phyloP scores from a whole-genome alignment of 2,797 vertebrate species.

The Sebastes reedi region DNA sequence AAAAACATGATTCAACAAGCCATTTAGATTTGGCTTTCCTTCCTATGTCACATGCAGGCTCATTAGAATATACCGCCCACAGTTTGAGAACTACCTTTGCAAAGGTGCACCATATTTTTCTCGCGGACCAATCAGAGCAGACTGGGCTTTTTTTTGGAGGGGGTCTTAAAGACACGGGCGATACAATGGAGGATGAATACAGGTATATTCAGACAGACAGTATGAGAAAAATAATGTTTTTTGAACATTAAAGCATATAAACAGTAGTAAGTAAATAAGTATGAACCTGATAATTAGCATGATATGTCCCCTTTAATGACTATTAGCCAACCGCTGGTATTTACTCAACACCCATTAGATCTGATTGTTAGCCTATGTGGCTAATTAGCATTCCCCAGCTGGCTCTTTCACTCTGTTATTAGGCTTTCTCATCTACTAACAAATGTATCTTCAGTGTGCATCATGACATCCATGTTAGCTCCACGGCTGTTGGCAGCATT shows the following conservation, averaged over 20 bases:
- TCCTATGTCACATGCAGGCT: neutral
- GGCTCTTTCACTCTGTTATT: conserved; percentile 56
- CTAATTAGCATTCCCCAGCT: conserved; percentile 69
- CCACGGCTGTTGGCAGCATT: conserved; percentile 23
- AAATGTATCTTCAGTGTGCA: conserved; percentile 37
- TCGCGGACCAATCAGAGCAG: no score
- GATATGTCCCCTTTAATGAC: conserved; percentile 31
- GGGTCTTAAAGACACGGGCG: no score
- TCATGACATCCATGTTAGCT: conserved; percentile 38
- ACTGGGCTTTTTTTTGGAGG: no score
- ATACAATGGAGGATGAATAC: neutral
- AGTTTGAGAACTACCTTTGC: no score
- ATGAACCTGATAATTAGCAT: neutral
- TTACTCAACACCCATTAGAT: conserved; percentile 67
- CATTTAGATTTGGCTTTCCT: neutral
- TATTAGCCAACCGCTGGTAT: conserved; percentile 69
- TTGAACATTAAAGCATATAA: neutral
- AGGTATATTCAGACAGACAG: neutral
- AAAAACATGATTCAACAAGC: neutral
- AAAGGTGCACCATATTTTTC: no score
- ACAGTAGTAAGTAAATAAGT: neutral
- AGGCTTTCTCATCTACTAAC: conserved; percentile 12
- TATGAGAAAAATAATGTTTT: neutral
- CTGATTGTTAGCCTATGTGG: conserved; percentile 67
- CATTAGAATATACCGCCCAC: no score